Evolutionary conservation across 2,797 vertebrate genomes (phyloP).

Genomic region (Rhynchotus rufescens): DNA sequence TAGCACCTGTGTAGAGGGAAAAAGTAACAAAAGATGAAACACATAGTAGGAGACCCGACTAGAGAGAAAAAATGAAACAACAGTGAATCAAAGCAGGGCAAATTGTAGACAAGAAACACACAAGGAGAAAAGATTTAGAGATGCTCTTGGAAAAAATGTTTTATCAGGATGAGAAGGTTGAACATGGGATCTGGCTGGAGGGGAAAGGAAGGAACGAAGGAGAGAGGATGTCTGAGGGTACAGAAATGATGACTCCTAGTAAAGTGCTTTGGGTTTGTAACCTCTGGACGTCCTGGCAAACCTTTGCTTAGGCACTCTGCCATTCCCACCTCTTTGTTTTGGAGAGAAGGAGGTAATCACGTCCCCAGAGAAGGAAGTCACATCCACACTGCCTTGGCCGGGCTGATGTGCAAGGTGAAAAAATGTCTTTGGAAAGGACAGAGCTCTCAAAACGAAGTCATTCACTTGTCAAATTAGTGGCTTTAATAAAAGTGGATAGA

Average conservation of each 20-base stretch:
- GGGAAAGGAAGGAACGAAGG: not conserved
- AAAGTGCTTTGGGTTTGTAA: not conserved
- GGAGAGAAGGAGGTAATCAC: not conserved
- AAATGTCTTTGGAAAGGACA: constrained; percentile 28
- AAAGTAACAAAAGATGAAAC: not conserved
- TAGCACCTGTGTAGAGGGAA: not conserved
- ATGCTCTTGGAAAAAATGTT: not conserved
- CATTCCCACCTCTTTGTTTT: not conserved
- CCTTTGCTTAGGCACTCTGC: not conserved
- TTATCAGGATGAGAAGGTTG: not conserved
- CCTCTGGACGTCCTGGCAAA: not conserved
- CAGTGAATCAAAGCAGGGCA: constrained; percentile 5
- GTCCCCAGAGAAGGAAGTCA: not conserved
- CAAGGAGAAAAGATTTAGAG: not conserved
- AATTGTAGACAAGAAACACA: not conserved
- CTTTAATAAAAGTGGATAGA: constrained; percentile 62
- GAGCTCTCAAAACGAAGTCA: constrained; percentile 48
- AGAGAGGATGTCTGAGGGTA: not conserved
- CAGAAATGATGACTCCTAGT: not conserved
- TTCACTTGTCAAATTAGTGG: constrained; percentile 63
- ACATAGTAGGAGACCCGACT: not conserved
- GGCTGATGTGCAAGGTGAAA: not conserved
- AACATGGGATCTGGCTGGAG: not conserved
- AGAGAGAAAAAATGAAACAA: constrained; percentile 2
- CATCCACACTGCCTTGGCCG: not conserved